Conservation (phyloP, 2,888 invertebrate genomes). For the Dynastes grantii region DNA sequence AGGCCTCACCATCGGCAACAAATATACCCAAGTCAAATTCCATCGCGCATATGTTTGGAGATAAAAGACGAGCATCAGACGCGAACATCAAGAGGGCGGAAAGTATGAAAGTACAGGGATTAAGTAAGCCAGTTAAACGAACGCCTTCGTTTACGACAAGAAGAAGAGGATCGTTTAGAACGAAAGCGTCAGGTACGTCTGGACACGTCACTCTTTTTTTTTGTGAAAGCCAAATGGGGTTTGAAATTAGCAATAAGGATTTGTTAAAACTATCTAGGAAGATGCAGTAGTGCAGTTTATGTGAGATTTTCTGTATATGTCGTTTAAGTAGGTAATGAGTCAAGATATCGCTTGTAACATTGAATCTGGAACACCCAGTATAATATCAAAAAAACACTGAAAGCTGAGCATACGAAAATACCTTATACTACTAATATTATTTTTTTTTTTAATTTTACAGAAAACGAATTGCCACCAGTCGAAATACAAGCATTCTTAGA, state of each 20-base stretch:
- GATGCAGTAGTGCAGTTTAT: too few relatives aligned
- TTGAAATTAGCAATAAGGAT: too few relatives aligned
- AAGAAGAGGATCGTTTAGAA: constrained; percentile 88
- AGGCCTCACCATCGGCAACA: constrained; percentile 62
- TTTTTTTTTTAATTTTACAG: constrained; percentile 62
- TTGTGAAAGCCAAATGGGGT: too few relatives aligned
- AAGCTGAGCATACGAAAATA: too few relatives aligned
- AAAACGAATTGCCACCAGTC: constrained; percentile 85
- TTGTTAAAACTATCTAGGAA: too few relatives aligned
- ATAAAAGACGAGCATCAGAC: constrained; percentile 72
- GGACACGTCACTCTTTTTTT: too few relatives aligned
- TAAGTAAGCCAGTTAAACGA: constrained; percentile 84
- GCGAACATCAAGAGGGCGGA: constrained; percentile 86
- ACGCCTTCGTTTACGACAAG: constrained; percentile 97
- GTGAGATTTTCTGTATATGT: too few relatives aligned
- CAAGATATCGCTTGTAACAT: too few relatives aligned
- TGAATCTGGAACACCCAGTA: too few relatives aligned
- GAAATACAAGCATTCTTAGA: constrained; percentile 94
- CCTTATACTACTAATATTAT: too few relatives aligned
- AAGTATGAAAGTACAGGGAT: constrained; percentile 86
- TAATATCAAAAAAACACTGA: too few relatives aligned
- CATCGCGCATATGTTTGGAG: constrained; percentile 77
- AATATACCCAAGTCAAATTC: constrained; percentile 75
- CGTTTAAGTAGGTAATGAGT: too few relatives aligned
- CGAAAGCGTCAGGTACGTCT: constrained; percentile 75